These are phyloP conservation scores for Hycleus phaleratus DNA, from an alignment of 1,140 invertebrate species.

Conservation along the genomic window DNA sequence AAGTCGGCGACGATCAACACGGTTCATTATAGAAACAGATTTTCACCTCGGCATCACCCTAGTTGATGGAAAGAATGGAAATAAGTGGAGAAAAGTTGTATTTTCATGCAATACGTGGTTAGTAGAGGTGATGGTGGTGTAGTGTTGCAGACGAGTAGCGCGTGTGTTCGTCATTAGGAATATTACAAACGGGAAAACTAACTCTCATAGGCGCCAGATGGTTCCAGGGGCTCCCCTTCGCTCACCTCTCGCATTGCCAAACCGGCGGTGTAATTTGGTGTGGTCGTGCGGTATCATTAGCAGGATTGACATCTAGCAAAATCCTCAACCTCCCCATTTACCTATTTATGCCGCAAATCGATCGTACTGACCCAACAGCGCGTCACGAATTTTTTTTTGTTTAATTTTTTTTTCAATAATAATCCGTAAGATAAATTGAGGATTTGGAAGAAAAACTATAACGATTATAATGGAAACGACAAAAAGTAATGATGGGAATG, in stretches of 20 bases:
- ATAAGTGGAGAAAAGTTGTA: conserved; percentile 30
- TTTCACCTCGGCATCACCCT: conserved; percentile 3
- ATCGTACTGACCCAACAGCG: no score
- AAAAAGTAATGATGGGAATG: no score
- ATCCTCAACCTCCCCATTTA: conserved; percentile 24
- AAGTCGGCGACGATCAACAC: conserved; percentile 2
- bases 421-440: no score
- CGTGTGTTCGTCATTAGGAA: conserved; percentile 41
- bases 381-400: no score
- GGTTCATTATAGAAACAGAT: conserved; percentile 20
- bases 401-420: no score
- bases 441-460: no score
- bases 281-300: conserved; percentile 41
- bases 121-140: neutral
- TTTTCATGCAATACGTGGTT: conserved; percentile 38
- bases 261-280: conserved; percentile 37
- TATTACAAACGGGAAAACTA: conserved; percentile 41
- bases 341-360: conserved; percentile 12
- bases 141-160: conserved; percentile 24
- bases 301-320: conserved; percentile 40
- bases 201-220: conserved; percentile 39
- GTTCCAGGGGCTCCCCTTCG: conserved; percentile 20
- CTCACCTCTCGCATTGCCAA: conserved; percentile 4
- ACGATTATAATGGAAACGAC: no score
- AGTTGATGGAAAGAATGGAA: neutral